Conservation (phyloP, 2,113 vertebrate genomes). For the Ciconia boyciana region DNA sequence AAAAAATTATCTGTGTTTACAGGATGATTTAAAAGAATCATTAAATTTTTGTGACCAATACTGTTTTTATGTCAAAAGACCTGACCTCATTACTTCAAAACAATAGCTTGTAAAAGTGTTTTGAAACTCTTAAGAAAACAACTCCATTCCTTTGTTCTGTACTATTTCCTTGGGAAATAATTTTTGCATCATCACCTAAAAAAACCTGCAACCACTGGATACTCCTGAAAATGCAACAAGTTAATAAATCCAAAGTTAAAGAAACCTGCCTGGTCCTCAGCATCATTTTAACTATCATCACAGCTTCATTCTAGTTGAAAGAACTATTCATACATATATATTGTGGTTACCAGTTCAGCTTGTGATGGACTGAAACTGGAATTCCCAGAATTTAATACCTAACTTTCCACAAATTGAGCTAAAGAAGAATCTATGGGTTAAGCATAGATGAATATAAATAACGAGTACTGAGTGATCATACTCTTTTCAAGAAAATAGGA, state of each 20-base stretch:
- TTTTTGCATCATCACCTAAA: not conserved
- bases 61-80: not conserved
- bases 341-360: not conserved
- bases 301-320: not conserved
- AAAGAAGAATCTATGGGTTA: not conserved
- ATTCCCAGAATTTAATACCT: not conserved
- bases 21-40: not conserved
- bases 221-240: not conserved
- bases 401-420: not conserved
- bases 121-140: not conserved
- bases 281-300: not conserved
- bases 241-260: not conserved
- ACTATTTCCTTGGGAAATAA: not conserved
- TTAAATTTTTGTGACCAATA: not conserved
- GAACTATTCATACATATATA: not conserved
- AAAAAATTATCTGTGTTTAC: not conserved
- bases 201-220: not conserved
- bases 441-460: not conserved
- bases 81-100: not conserved
- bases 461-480: not conserved
- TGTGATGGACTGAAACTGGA: not conserved
- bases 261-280: not conserved
- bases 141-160: rapidly evolving
- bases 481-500: not conserved
- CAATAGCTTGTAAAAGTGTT: not conserved